Evolutionary conservation across 2,888 invertebrate genomes (phyloP), one percentile per base, ranked within the genome.

Genomic region (Agrypnus murinus): DNA sequence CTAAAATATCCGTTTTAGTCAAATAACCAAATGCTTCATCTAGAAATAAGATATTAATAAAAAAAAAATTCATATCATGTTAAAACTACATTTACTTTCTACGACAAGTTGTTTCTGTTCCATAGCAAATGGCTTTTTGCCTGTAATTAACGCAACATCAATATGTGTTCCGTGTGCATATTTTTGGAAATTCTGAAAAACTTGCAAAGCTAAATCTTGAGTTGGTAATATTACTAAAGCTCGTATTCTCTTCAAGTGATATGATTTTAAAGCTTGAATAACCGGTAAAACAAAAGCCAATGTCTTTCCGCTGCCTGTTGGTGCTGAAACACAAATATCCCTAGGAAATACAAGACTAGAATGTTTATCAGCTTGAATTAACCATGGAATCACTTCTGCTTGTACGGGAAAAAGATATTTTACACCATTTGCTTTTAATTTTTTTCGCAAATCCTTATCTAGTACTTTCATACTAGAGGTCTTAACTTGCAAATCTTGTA

Each of bases 261-360:
- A 70, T 59, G 73, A 75, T 70, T 80, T 81, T 58, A 84, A 72
- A 57, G 92, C 89, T 87, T 97, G 95, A 38, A 98, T 87, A 53
- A 98, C 91, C 6, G 99, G 99, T 72, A 99, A 86, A 55, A 95
- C 96, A 89, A 95, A 99, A 2, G 97, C 93, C 68, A 99, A 86
- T 0, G 99, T 99, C 88, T 99, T 99, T 15, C 99, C 99, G 87
- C 97, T 98, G 14, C 98, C 98, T 1, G 99, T 99, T 0, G 99
- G 98, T 14, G 98, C 97, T 45, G 97, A 97, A 31, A 99, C 95
- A 86, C 99, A 99, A 60, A 98, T 88, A 84, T 99, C 99, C 76
- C 93, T 90, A 0, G 96, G 94, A 86, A 94, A 91, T 77, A 92
- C 88, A 31, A 89, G 86, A 79, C 87, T 82, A 66, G 91, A 87